Evolutionary conservation across 2,797 vertebrate genomes (phyloP).

Genomic region (Sciurus vulgaris): DNA sequence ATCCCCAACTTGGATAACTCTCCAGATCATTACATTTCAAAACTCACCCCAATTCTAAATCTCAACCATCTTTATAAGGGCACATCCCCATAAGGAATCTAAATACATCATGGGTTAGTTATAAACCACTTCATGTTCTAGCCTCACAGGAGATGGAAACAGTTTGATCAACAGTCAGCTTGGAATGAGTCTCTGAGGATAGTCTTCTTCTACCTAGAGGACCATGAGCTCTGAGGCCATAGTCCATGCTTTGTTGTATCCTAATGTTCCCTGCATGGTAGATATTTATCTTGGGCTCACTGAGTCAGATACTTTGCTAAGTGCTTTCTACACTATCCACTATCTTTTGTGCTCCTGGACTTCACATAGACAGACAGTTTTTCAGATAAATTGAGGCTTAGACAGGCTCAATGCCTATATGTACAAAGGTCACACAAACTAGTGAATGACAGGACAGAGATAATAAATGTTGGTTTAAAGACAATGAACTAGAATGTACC

Average conservation of each 20-base stretch:
- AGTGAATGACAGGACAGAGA: neutral
- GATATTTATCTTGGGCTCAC: neutral
- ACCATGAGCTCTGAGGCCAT: neutral
- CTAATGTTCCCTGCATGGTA: neutral
- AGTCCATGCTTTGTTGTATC: neutral
- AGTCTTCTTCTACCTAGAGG: neutral
- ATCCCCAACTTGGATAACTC: neutral
- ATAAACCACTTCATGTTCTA: slow-evolving; percentile 9
- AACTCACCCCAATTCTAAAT: neutral
- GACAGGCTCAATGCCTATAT: neutral
- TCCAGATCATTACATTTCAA: neutral
- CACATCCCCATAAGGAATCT: neutral
- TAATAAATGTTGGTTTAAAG: slow-evolving; percentile 47
- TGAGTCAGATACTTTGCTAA: neutral
- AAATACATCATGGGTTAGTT: neutral
- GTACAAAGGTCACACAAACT: neutral
- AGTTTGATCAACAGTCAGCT: neutral
- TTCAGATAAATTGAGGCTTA: slow-evolving; percentile 19
- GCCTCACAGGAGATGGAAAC: neutral
- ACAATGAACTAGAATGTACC: neutral
- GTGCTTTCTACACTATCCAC: neutral
- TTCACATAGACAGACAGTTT: neutral
- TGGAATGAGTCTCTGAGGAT: neutral
- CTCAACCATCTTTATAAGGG: neutral
- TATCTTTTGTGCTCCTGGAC: neutral